Base-by-base conservation (phyloP, 2,797 vertebrate genomes). In the Hyperoplus immaculatus region DNA sequence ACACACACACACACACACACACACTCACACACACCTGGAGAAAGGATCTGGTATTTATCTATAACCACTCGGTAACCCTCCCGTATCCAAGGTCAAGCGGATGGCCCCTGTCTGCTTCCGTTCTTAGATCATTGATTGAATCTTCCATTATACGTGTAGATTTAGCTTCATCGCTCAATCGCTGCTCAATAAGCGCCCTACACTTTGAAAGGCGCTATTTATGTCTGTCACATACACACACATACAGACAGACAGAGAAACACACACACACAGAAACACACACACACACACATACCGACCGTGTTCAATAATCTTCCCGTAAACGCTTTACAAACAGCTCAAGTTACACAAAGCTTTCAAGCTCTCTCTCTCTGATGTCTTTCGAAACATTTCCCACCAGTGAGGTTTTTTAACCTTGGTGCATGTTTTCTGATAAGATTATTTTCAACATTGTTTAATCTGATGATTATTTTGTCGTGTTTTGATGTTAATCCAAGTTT, bases 301-400 rank as follows among this genome's bases (percentile, higher is more conserved):
- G 0, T 12, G 82, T 53, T 92, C 88, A 38, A 89, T 91, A 80
- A 86, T 82, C 75, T 93, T 91, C 90, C 90, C 77, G 92, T 89
- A 93, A 93, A 88, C 57, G 50, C 82, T 87, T 50, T 66, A 57
- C 79, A 75, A 67, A 72, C 78, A 21, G 79, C 77, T 91, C 88
- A 21, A 2, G 76, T 90, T 89, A 90, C 90, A 77, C 47, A 1
- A 70, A 50, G 77, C 77, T 68, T 6, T 13, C 43, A 57, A 49
- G 67, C 36, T 55, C 57, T 63, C 57, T 54, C 21, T 29, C 29
- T 0, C 69, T 80, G 54, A 46, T 45, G 70, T 47, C 71, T 70
- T 18, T 50, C 62, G 54, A 83, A 69, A 43, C 65, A 2, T n/a
- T 76, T 75, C 41, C 46, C 55, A 56, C 46, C 38, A 56, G 15